These are phyloP conservation scores for Acrocephalus kingi DNA, from an alignment of 2,113 vertebrate genomes.

Conservation along the genomic window DNA sequence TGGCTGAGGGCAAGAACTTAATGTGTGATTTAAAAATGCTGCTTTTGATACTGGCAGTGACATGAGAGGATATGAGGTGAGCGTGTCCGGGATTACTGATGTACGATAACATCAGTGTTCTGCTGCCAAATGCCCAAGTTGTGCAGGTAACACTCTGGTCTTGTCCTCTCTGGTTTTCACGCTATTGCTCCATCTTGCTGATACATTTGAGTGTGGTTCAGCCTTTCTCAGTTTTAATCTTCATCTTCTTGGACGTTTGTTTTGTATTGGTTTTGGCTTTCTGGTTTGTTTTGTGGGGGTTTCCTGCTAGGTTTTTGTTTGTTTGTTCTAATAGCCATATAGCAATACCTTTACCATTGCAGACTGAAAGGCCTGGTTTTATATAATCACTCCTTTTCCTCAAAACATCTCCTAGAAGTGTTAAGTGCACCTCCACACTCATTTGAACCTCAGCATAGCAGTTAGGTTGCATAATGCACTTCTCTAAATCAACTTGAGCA, in stretches of 20 bases:
- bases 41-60: not conserved
- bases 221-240: not conserved
- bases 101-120: not conserved
- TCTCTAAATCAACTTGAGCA: constrained; percentile 27
- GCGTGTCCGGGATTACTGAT: not conserved
- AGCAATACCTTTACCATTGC: not conserved
- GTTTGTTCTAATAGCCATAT: not conserved
- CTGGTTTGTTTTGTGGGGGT: not conserved
- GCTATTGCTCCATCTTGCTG: not conserved
- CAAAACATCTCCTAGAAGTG: not conserved
- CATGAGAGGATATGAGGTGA: not conserved
- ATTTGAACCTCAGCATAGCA: not conserved
- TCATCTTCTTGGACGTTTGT: not conserved
- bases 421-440: not conserved
- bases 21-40: not conserved
- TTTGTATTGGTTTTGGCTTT: not conserved
- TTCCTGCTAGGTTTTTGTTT: not conserved
- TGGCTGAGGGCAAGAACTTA: not conserved
- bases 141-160: not conserved
- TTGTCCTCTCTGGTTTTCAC: not conserved
- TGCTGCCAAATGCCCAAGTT: accelerated
- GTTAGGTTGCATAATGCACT: constrained; percentile 6
- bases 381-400: not conserved
- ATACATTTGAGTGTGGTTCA: not conserved
- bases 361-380: not conserved